Evolutionary conservation across 2,888 invertebrate species (phyloP).

Genomic region (Rhynchonema sp.): DNA sequence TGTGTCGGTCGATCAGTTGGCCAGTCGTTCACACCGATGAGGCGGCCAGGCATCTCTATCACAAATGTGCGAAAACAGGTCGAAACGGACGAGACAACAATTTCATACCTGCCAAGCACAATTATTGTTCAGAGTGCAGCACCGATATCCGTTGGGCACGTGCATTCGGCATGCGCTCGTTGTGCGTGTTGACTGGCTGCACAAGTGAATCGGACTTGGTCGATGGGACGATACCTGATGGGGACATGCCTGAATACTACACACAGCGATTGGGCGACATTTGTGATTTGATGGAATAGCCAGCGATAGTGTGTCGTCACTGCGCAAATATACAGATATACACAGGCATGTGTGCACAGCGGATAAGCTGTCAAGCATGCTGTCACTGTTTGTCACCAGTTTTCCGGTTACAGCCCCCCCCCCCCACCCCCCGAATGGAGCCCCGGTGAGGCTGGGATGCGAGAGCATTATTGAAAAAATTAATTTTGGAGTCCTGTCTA

Average conservation of each 20-base stretch:
- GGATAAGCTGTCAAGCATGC: background rate
- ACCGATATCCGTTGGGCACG: background rate
- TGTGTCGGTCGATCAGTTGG: no score
- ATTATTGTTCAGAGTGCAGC: background rate
- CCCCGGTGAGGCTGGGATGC: no score
- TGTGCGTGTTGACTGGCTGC: background rate
- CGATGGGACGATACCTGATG: background rate
- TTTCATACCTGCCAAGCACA: background rate
- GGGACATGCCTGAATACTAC: background rate
- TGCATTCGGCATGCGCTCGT: background rate
- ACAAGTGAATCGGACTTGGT: background rate
- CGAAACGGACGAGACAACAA: background rate
- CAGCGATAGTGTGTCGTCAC: no score
- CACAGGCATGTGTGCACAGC: background rate
- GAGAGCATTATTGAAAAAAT: no score
- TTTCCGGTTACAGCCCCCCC: no score
- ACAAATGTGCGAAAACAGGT: no score
- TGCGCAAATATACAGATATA: background rate
- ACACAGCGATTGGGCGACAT: background rate
- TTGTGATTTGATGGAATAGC: background rate
- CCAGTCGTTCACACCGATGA: no score
- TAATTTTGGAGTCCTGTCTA: no score
- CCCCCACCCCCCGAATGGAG: no score
- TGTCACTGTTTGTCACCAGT: background rate
- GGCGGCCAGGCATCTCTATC: no score